Base-by-base conservation (phyloP, 1,140 invertebrate genomes). In the Vollenhovia emeryi region DNA sequence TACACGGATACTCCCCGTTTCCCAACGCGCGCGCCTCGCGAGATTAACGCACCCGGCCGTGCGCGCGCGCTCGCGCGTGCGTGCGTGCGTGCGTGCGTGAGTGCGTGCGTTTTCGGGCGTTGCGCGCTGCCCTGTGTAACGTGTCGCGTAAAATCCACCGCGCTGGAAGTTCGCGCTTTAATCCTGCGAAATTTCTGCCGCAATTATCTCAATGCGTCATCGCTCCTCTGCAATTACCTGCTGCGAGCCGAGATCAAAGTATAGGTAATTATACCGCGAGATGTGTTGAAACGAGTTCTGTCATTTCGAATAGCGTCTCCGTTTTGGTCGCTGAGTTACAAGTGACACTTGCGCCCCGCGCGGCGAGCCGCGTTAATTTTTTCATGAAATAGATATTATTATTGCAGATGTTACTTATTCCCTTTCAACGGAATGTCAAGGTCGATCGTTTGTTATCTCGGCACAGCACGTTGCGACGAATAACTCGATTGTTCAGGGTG, bases 1-100 rank as follows among this genome's bases (percentile, higher is more conserved):
- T 94, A 92, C 93, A 93, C 92, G 92, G 90, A 92, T 93, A 92
- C 91, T 91, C 87, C 88, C 92, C 88, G 92, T 92, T 92, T 93
- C 91, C 92, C 92, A 93, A 87, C 89, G 90, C 66, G 78, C 66
- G 48, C 83, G 83, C 27, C 57, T 68, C 64, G 80, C 68, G 50
- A 86, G 87, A 89, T 89, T 79, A 87, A 91, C 57, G 68, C 43
- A 43, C 62, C n/a, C 50, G 57, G 57, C 13, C 66, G 69, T 45
- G 69, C 52, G 80, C 79, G 73, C 50, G 64, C 50, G n/a, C n/a
- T n/a, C n/a, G n/a, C n/a, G n/a, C n/a, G n/a, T n/a, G n/a, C n/a
- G n/a, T n/a, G n/a, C n/a, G n/a, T n/a, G n/a, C n/a, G n/a, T n/a
- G n/a, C n/a, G n/a, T n/a, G n/a, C n/a, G n/a, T n/a, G n/a, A n/a